A percentile compares a stretch with the other conserved stretches of the same genome.
Conservation (phyloP, 2,888 invertebrate genomes). For the Noctua comes region DNA sequence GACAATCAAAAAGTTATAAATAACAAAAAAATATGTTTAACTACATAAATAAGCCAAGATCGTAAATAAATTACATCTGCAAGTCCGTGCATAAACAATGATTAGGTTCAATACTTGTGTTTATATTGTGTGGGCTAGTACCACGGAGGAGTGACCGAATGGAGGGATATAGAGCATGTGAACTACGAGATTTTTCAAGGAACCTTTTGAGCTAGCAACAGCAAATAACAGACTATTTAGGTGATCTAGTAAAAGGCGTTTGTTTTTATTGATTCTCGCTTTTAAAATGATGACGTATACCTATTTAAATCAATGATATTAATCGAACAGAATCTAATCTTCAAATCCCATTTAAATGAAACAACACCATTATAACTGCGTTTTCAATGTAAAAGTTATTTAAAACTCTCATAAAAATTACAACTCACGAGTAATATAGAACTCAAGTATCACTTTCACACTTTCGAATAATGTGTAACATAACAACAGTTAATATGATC, state of each 20-base stretch:
- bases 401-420: not conserved
- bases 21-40: conserved; percentile 8
- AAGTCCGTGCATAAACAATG: conserved; percentile 56
- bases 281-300: not conserved
- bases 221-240: not conserved
- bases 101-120: conserved; percentile 58
- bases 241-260: not conserved
- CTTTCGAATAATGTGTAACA: not conserved
- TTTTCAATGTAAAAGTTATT: not conserved
- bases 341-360: not conserved
- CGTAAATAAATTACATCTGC: conserved; percentile 54
- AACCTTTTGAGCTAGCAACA: not conserved
- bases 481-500: not conserved
- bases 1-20: not conserved
- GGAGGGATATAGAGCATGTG: not conserved
- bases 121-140: conserved; percentile 49
- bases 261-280: not conserved
- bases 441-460: not conserved
- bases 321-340: not conserved
- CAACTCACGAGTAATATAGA: not conserved
- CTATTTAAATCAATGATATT: not conserved
- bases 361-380: not conserved
- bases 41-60: conserved; percentile 25
- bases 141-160: conserved; percentile 8
- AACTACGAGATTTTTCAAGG: too few species aligned